phyloP scores from a whole-genome alignment of 2,113 vertebrate species.

The Heptranchias perlo region DNA sequence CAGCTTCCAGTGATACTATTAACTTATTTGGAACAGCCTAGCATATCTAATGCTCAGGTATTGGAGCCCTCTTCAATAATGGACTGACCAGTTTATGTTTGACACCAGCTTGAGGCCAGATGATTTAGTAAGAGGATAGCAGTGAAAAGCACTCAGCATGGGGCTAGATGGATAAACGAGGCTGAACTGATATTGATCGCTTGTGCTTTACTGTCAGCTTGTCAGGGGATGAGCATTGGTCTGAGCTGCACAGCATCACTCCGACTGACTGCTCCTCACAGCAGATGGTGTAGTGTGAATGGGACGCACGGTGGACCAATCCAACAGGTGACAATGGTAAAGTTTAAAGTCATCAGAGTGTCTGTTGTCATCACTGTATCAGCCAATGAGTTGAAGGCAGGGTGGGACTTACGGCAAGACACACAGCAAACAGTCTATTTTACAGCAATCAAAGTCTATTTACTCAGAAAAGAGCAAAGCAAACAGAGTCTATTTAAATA shows the following conservation, averaged over 20 bases:
- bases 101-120: not conserved
- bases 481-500: not conserved
- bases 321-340: not conserved
- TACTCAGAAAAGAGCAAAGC: not conserved
- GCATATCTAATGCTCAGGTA: not conserved
- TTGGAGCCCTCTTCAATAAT: not conserved
- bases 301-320: not conserved
- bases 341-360: not conserved
- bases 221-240: not conserved
- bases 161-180: not conserved
- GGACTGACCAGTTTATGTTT: not conserved
- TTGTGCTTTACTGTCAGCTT: not conserved
- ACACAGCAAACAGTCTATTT: no score
- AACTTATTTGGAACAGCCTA: not conserved
- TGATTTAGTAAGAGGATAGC: not conserved
- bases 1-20: not conserved
- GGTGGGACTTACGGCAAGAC: no score
- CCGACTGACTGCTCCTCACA: not conserved
- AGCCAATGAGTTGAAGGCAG: no score
- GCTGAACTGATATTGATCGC: not conserved
- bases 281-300: not conserved
- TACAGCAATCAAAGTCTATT: no score
- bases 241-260: not conserved
- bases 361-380: not conserved
- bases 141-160: not conserved